Percentiles rank a stretch among this genome's conserved stretches.
Conservation (phyloP, 2,113 vertebrate genomes). For the Nematolebias whitei region DNA sequence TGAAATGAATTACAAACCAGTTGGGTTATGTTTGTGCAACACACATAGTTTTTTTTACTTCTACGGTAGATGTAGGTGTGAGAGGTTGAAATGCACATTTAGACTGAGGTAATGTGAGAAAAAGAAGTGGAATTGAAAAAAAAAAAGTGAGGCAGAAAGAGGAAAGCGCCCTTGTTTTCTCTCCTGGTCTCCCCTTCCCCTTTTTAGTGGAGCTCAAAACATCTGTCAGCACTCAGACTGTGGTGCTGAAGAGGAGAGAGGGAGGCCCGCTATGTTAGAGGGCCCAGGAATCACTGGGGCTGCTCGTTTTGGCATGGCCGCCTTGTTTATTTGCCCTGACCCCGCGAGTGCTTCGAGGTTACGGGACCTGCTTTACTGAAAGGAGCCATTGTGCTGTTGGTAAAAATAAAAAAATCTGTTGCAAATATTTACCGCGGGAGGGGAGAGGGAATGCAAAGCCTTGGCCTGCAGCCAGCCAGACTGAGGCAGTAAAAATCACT, state of each 20-base stretch:
- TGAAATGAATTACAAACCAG: too few relatives aligned
- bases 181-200: slow-evolving; percentile 29
- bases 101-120: slow-evolving; percentile 33
- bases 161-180: slow-evolving; percentile 47
- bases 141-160: slow-evolving; percentile 6
- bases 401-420: slow-evolving; percentile 86
- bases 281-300: slow-evolving; percentile 85
- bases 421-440: slow-evolving; percentile 92
- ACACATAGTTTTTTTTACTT: slow-evolving; percentile 28
- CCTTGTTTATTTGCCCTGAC: slow-evolving; percentile 97
- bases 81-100: slow-evolving; percentile 16
- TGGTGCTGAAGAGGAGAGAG: slow-evolving; percentile 40
- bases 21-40: slow-evolving; percentile 8
- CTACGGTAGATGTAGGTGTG: slow-evolving; percentile 19
- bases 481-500: slow-evolving; percentile 89
- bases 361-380: slow-evolving; percentile 89
- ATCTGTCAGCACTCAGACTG: slow-evolving; percentile 95
- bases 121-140: slow-evolving; percentile 40
- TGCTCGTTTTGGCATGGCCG: slow-evolving; percentile 88
- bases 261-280: slow-evolving; percentile 80
- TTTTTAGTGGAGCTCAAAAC: slow-evolving; percentile 86
- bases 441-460: slow-evolving; percentile 83
- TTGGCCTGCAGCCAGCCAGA: slow-evolving; percentile 91
- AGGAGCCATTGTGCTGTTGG: slow-evolving; percentile 93
- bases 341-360: slow-evolving; percentile 86